Evolutionary conservation across 2,888 invertebrate species (phyloP), one percentile per base, ranked within the genome.

Genomic region (Timema cristinae): DNA sequence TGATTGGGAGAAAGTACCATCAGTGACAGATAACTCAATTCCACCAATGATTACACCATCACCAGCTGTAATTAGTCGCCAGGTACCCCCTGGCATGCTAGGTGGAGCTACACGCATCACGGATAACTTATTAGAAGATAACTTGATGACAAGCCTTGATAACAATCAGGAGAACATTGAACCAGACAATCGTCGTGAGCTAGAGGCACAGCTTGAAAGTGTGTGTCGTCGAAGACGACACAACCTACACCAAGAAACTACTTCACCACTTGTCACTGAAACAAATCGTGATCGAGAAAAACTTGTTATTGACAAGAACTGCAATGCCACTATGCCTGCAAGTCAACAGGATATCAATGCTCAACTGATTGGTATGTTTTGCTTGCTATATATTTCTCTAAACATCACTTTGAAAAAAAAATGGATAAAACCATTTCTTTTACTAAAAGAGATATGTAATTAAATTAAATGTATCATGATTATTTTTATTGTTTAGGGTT

Each of bases 1-100:
- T 81, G 98, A 98, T 81, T 98, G 98, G 97, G 98, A 98, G 85
- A 95, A 89, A 78, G 81, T 75, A 47, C 73, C 75, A 47, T 49
- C 71, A 15, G 74, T 76, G 15, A 70, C 75, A 51, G 75, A 75
- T 70, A 75, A 75, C 56, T 73, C 76, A 8, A 73, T 75, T 11
- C 74, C 76, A 7, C 76, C 76, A 16, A 71, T 75, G 9, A 75
- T 72, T 52, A 75, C 73, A 16, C 72, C 78, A 59, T 77, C 77
- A 48, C 79, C 77, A 66, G 77, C 77, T 68, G 75, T 76, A 48
- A 75, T 76, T 11, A 76, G 76, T 80, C 73, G 82, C 80, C 63
- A 63, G 48, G 68, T 81, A 80, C 63, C 79, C 78, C 73, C 81
- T 79, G 71, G 80, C 79, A 51, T 72, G 74, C 69, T 69, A 71